These are phyloP conservation scores for Ochropleura leucogaster DNA, from an alignment of 2,888 invertebrate genomes.

Conservation along the genomic window DNA sequence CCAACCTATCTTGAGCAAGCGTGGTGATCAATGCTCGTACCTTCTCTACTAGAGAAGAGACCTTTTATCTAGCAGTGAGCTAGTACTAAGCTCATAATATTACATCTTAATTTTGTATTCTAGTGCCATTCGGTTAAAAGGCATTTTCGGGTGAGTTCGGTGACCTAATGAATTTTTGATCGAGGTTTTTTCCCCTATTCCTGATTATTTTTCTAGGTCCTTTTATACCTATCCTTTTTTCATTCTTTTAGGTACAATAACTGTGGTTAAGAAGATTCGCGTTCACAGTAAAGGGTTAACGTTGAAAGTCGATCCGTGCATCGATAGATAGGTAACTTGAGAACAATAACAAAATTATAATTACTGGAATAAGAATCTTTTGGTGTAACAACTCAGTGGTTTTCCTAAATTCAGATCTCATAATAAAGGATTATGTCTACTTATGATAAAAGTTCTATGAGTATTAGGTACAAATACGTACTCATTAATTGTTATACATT, in stretches of 20 bases:
- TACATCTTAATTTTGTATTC: constrained; percentile 42
- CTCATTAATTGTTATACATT: too few species aligned
- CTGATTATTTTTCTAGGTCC: constrained; percentile 23
- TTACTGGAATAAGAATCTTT: background rate
- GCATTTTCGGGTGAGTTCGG: constrained; percentile 23
- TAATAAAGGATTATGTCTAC: background rate
- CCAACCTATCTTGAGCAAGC: too few species aligned
- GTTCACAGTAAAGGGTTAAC: background rate
- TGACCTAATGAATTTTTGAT: constrained; percentile 53
- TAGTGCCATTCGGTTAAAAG: constrained; percentile 14
- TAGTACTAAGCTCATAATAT: too few species aligned
- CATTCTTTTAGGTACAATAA: background rate
- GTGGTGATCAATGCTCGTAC: too few species aligned
- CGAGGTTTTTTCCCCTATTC: constrained; percentile 1
- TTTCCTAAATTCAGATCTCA: background rate
- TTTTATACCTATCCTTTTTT: background rate
- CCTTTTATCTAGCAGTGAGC: too few species aligned
- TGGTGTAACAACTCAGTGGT: background rate
- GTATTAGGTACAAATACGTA: background rate
- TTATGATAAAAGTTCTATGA: background rate
- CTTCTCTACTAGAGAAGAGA: too few species aligned
- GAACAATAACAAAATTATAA: background rate
- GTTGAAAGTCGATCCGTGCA: background rate
- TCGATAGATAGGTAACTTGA: background rate
- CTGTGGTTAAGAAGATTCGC: background rate